phyloP scores from a whole-genome alignment of 2,113 vertebrate genomes.

The Pluvianellus socialis region DNA sequence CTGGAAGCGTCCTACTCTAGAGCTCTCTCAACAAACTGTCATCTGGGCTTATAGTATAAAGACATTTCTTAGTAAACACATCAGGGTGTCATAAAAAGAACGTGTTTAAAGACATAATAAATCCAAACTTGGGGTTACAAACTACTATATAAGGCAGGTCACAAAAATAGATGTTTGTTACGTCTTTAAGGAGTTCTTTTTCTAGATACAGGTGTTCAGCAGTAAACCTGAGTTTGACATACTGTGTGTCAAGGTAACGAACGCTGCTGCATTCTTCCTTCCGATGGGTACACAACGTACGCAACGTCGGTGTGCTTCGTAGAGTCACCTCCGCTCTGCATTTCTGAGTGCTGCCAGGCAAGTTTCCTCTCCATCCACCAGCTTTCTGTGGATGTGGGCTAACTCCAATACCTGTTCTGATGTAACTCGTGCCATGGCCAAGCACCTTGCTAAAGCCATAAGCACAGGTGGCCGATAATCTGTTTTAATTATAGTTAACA shows the following conservation, averaged over 20 bases:
- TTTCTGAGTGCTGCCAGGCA: not conserved
- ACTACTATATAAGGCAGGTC: not conserved
- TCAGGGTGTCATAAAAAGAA: not conserved
- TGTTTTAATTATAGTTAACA: slow-evolving; percentile 4
- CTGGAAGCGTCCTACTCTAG: not conserved
- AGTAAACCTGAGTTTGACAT: not conserved
- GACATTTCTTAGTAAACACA: not conserved
- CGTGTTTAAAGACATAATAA: not conserved
- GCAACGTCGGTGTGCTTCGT: rapidly evolving
- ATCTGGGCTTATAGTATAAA: not conserved
- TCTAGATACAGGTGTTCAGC: not conserved
- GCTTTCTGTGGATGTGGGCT: not conserved
- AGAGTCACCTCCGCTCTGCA: not conserved
- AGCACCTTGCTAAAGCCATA: slow-evolving; percentile 1
- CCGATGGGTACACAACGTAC: rapidly evolving
- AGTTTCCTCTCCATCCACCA: not conserved
- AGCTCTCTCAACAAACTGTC: not conserved
- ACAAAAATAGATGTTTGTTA: not conserved
- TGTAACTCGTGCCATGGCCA: not conserved
- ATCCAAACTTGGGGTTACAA: not conserved
- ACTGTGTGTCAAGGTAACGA: rapidly evolving
- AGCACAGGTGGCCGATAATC: slow-evolving; percentile 27
- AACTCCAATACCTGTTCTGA: rapidly evolving
- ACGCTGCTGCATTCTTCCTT: not conserved
- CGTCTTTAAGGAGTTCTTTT: not conserved